phyloP scores from a whole-genome alignment of 2,113 vertebrate genomes.

The Sigmodon hispidus region DNA sequence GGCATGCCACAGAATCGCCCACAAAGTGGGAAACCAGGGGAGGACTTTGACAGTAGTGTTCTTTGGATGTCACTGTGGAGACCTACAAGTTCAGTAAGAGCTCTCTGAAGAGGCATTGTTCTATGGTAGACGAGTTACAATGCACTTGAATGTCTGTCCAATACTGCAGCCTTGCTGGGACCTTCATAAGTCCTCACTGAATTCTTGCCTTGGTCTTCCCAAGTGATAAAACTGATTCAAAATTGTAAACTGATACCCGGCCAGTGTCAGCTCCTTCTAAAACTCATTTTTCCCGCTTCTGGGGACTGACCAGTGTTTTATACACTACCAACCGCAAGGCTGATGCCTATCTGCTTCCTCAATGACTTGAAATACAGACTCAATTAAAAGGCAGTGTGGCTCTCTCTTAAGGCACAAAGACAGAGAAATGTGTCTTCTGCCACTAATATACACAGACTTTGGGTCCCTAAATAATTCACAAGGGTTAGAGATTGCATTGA shows the following conservation, averaged over 20 bases:
- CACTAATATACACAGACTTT: neutral
- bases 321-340: neutral
- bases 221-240: neutral
- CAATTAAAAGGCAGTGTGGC: neutral
- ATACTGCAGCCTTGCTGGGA: neutral
- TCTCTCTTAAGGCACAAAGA: neutral
- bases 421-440: neutral
- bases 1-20: neutral
- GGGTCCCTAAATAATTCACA: neutral
- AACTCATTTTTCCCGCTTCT: neutral
- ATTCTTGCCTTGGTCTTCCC: slow-evolving; percentile 3
- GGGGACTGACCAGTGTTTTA: neutral
- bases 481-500: neutral
- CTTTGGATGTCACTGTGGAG: neutral
- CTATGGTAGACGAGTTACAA: slow-evolving; percentile 8
- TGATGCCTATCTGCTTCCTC: neutral
- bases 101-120: neutral
- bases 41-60: neutral
- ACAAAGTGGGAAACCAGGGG: neutral
- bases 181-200: neutral
- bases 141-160: neutral
- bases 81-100: neutral
- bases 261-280: neutral
- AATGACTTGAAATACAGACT: neutral
- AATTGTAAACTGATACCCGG: neutral